Evolutionary conservation across 2,113 vertebrate genomes (phyloP).

Genomic region (Lathamus discolor): DNA sequence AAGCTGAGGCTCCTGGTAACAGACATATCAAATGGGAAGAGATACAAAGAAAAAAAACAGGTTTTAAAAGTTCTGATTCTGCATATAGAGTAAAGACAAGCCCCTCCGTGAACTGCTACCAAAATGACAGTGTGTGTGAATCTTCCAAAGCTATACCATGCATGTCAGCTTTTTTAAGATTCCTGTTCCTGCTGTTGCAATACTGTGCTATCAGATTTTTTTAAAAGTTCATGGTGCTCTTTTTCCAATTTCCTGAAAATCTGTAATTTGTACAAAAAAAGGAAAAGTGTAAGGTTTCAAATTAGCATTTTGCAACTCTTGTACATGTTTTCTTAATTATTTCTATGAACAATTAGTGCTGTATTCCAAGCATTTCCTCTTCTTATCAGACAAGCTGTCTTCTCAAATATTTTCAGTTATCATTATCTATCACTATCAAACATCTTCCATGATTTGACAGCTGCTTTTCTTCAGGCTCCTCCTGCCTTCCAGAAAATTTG

Average conservation of each 20-base stretch:
- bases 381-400: not conserved
- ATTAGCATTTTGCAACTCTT: not conserved
- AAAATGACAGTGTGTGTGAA: not conserved
- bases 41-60: not conserved
- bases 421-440: not conserved
- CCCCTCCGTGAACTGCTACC: not conserved
- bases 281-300: not conserved
- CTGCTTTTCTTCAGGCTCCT: not conserved
- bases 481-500: not conserved
- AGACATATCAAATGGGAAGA: not conserved
- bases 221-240: rapidly evolving
- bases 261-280: not conserved
- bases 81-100: not conserved
- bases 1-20: not conserved
- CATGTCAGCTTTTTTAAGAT: not conserved
- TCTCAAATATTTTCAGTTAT: not conserved
- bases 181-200: not conserved
- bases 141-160: not conserved
- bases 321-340: not conserved
- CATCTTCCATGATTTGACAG: not conserved
- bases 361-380: not conserved
- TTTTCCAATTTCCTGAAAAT: not conserved
- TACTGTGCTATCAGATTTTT: not conserved
- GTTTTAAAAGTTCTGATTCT: not conserved
- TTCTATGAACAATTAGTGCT: not conserved